phyloP scores from a whole-genome alignment of 2,113 vertebrate genomes.

The Hystrix cristata region DNA sequence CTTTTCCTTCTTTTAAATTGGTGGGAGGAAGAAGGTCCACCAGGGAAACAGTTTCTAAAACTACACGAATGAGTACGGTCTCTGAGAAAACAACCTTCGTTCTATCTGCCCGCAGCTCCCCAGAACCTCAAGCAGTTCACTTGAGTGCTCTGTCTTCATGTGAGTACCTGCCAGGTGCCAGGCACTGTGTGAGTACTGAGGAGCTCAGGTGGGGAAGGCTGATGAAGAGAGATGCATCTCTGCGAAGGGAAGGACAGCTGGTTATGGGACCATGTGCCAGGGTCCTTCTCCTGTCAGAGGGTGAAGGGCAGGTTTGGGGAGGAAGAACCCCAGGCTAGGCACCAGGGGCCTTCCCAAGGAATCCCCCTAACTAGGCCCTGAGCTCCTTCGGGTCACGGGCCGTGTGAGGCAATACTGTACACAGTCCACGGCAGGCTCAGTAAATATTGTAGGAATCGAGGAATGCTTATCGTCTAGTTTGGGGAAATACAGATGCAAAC shows the following conservation, averaged over 20 bases:
- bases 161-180: neutral
- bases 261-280: neutral
- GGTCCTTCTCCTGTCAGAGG: neutral
- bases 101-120: neutral
- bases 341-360: neutral
- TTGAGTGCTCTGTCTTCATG: neutral
- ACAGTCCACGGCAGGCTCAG: neutral
- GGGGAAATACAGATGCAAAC: neutral
- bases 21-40: neutral
- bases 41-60: constrained; percentile 5
- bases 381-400: neutral
- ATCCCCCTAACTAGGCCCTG: neutral
- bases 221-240: neutral
- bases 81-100: neutral
- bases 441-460: neutral
- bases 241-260: neutral
- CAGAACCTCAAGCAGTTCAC: neutral
- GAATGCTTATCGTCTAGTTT: neutral
- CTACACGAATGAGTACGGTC: neutral
- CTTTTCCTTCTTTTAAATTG: neutral
- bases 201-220: neutral
- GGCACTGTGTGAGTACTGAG: neutral
- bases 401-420: too few relatives aligned
- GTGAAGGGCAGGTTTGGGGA: too few relatives aligned
- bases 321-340: neutral